Conservation (phyloP, 2,797 vertebrate genomes). For the Tragopan temminckii region DNA sequence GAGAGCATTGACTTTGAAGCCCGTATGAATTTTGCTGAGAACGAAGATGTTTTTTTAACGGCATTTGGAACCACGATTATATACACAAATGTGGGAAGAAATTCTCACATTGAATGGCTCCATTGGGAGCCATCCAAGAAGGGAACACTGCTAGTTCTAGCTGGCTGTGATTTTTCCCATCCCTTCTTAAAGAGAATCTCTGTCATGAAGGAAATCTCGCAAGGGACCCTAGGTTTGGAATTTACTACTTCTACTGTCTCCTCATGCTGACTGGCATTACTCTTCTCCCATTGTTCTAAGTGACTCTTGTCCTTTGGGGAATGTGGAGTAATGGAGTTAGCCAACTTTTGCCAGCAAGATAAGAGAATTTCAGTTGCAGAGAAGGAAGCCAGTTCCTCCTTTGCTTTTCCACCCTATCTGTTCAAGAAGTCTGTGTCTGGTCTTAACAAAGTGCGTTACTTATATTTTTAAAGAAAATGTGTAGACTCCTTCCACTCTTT, state of each 20-base stretch:
- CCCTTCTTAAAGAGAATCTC: neutral
- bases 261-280: neutral
- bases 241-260: neutral
- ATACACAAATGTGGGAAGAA: neutral
- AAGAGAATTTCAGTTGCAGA: neutral
- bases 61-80: neutral
- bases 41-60: neutral
- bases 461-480: neutral
- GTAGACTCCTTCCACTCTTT: neutral
- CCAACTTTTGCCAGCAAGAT: neutral
- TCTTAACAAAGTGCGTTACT: neutral
- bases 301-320: rapidly evolving
- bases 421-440: neutral
- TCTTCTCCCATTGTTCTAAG: rapidly evolving
- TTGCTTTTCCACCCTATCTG: neutral
- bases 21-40: neutral
- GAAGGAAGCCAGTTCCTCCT: neutral
- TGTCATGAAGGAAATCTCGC: neutral
- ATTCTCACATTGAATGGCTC: neutral
- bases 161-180: neutral
- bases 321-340: neutral
- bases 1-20: neutral
- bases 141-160: neutral
- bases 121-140: neutral
- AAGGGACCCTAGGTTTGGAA: neutral